Conservation (phyloP, 92 coral and sea anemone species). For the Phymanthus crucifer region DNA sequence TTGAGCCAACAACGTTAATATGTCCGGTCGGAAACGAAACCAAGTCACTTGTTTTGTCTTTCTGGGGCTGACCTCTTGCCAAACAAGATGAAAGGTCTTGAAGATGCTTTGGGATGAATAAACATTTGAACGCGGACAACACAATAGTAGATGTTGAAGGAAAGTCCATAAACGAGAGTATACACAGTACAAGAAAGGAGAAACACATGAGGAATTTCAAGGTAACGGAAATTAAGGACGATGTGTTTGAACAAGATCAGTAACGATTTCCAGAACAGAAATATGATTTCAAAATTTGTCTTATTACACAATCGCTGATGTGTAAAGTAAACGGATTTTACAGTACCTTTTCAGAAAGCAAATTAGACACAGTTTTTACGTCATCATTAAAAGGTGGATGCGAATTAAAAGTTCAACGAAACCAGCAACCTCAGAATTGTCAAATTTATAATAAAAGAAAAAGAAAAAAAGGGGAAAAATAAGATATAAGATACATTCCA, state of each 20-base stretch:
- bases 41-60: conserved; percentile 4
- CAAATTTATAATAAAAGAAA: too few species aligned
- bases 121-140: not conserved
- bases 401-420: too few species aligned
- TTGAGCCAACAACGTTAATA: not conserved
- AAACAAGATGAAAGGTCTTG: not conserved
- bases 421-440: too few species aligned
- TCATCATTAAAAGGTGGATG: too few species aligned
- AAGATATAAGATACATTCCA: too few species aligned
- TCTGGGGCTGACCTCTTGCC: not conserved
- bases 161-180: not conserved
- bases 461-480: too few species aligned
- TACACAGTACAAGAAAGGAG: not conserved
- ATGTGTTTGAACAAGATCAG: not conserved
- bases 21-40: not conserved
- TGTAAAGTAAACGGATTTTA: too few species aligned
- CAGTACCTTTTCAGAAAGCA: too few species aligned
- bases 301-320: too few species aligned
- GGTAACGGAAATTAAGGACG: not conserved
- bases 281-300: too few species aligned
- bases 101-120: not conserved
- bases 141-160: not conserved
- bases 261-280: too few species aligned
- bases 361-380: too few species aligned
- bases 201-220: not conserved